Conservation (phyloP, 2,888 invertebrate genomes). For the Oscheius sp. region DNA sequence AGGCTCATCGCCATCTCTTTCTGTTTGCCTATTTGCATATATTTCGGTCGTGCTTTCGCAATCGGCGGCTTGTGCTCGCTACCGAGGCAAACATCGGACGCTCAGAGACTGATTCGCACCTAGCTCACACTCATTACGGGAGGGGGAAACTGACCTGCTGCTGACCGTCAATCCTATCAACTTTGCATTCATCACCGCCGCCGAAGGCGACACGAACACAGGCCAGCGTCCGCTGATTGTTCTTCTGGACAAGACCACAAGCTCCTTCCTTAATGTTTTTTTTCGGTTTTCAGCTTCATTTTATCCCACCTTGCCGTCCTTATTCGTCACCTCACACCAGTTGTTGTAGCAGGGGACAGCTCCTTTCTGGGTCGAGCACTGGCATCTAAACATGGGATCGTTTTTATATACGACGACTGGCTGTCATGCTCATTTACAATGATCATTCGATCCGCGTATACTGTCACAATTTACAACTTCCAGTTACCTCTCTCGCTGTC, state of each 20-base stretch:
- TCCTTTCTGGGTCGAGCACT: constrained; percentile 32
- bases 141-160: neutral
- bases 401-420: no score
- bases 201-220: constrained; percentile 33
- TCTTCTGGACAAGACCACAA: constrained; percentile 33
- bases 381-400: constrained; percentile 27
- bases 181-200: constrained; percentile 31
- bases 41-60: constrained; percentile 43
- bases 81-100: constrained; percentile 24
- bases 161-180: constrained; percentile 25
- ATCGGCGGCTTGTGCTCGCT: constrained; percentile 35
- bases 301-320: constrained; percentile 23
- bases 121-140: constrained; percentile 26
- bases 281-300: neutral
- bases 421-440: no score
- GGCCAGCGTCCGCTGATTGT: constrained; percentile 14
- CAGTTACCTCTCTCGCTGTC: neutral
- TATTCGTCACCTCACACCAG: constrained; percentile 34
- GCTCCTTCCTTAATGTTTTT: constrained; percentile 22
- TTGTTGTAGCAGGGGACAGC: constrained; percentile 33
- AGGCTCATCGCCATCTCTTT: neutral
- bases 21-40: constrained; percentile 40
- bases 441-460: no score
- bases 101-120: constrained; percentile 22
- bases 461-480: constrained; percentile 19